Base-by-base conservation (phyloP, 2,888 invertebrate genomes). In the Coenonympha arcania region DNA sequence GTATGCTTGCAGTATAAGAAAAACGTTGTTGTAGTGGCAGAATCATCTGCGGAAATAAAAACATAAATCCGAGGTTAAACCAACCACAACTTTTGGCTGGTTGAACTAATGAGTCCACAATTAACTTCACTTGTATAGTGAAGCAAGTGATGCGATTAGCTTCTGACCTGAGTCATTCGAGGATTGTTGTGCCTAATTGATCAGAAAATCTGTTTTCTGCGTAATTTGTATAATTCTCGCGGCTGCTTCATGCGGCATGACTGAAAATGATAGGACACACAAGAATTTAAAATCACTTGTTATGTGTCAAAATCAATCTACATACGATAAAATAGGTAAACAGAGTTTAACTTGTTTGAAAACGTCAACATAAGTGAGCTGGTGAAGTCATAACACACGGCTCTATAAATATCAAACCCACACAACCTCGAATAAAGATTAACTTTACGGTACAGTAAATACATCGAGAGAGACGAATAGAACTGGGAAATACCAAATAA, bases 331-430 rank as follows among this genome's bases (percentile, higher is more conserved):
- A 47, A 22, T 28, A 40, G 28, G 6, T 36, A 36, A 42, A 34
- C 26, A 28, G 20, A 24, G 18, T 33, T 44, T 15, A 24, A 22
- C 15, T 8, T 34, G 31, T 40, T 47, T 39, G 31, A 44, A 50
- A 48, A 54, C 26, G 30, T 47, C 39, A 47, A 54, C 42, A 48
- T 33, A 51, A 62, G 60, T 63, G 63, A 63, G 60, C 58, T 65
- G 76, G 79, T 84, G 83, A 84, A 78, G 80, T 83, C 84, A 82
- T 79, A 77, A 66, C 68, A 66, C 66, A 70, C 66, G 71, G 69
- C 73, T 69, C 74, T 73, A 77, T 76, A 81, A 80, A 79, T 79
- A 75, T 62, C 53, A 61, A 62, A 53, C 82, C 81, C 74, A 82
- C 82, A 68, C 78, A 71, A 63, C 64, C 64, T 67, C 65, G 57